Base-by-base conservation (phyloP, 2,113 vertebrate species). In the Chiloscyllium plagiosum region DNA sequence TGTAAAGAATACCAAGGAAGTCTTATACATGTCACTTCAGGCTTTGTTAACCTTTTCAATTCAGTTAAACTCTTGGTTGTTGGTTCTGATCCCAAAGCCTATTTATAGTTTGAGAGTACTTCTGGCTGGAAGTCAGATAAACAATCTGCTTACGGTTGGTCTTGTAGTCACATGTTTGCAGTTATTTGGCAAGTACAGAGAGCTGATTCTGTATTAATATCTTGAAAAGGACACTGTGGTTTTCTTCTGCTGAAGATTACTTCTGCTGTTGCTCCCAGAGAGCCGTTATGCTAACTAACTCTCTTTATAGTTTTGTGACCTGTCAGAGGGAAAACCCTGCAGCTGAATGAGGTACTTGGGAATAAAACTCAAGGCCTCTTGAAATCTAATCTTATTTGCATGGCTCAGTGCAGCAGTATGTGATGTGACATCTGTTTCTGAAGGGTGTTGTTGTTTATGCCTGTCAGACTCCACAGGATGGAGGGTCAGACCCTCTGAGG, bases 81-180 rank as follows among this genome's bases (percentile, higher is more conserved):
- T 95, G 94, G 68, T 42, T 29, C 42, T 95, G 42, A 47, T 95
- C 94, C 94, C 56, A 61, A 61, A 95, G 42, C 47, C 94, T 72
- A 72, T 72, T 95, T 95, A 95, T 95, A 95, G 42, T 70, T 95
- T 70, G 68, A 68, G 66, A 70, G 69, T 72, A 76, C 68, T 95
- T 95, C 94, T 95, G 94, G 68, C 94, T 95, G 69, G 22, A 95
- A 95, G 69, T 95, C 94, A 95, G 69, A 95, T 76, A 95, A 95
- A 95, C 94, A 95, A 76, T 69, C 94, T 72, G 94, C 94, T 95
- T 95, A 95, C 69, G 72, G 42, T 95, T 72, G 94, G 94, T 70
- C 26, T 95, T 70, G 69, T 29, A 95, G 69, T 95, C 94, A 95
- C 69, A 52, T 72, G 94, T 72, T 42, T 95, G 42, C 47, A 72